These are phyloP conservation scores for Siphlonurus alternatus DNA, from an alignment of 2,888 invertebrate species.

Conservation along the genomic window DNA sequence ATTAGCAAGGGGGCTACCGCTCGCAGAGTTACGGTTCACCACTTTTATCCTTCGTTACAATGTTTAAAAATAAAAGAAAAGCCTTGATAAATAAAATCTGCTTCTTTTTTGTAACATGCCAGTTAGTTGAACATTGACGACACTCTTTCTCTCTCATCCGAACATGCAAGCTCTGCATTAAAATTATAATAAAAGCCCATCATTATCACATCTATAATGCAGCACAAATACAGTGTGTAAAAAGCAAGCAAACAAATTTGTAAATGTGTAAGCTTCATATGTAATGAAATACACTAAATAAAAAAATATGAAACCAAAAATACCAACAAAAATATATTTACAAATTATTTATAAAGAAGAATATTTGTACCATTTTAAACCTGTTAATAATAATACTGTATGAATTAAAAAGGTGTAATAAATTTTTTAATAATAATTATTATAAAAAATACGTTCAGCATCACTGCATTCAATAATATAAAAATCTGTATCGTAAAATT, in stretches of 20 bases:
- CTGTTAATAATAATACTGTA: too few species aligned
- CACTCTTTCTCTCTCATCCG: neutral
- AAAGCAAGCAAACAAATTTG: neutral
- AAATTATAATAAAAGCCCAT: neutral
- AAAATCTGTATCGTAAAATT: too few species aligned
- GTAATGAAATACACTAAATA: too few species aligned
- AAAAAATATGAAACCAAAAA: too few species aligned
- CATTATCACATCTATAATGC: neutral
- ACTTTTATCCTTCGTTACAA: neutral
- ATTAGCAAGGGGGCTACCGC: constrained; percentile 22
- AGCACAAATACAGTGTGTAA: neutral
- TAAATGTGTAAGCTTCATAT: too few species aligned
- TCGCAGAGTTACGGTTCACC: neutral
- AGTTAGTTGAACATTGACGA: neutral
- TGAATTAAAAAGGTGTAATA: too few species aligned
- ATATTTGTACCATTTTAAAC: too few species aligned
- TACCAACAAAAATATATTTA: too few species aligned
- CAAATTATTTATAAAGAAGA: too few species aligned
- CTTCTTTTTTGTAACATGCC: neutral
- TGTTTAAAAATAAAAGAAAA: neutral
- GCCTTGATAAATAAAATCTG: neutral
- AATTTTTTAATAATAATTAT: too few species aligned
- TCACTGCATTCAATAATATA: too few species aligned
- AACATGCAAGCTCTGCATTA: neutral
- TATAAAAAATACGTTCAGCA: too few species aligned